phyloP scores from a whole-genome alignment of 2,113 vertebrate species.

The Poecilia latipinna region DNA sequence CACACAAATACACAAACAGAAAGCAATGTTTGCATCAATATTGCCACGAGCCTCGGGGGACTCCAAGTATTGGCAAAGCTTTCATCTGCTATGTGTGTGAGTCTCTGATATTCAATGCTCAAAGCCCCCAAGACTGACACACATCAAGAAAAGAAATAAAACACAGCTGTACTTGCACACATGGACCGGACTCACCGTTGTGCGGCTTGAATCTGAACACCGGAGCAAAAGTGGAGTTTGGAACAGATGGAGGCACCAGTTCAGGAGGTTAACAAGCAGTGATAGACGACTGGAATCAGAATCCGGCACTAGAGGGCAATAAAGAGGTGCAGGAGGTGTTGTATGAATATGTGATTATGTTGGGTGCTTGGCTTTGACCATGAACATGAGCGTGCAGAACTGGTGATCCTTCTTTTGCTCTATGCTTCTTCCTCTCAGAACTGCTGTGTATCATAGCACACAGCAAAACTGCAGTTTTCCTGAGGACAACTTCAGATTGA shows the following conservation, averaged over 20 bases:
- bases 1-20: constrained; percentile 45
- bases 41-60: constrained; percentile 69
- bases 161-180: constrained; percentile 1
- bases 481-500: neutral
- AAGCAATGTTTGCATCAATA: constrained; percentile 71
- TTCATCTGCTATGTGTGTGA: constrained; percentile 72
- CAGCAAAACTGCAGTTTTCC: neutral
- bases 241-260: constrained; percentile 27
- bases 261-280: constrained; percentile 47
- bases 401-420: neutral
- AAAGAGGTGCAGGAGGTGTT: constrained; percentile 47
- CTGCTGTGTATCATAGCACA: neutral
- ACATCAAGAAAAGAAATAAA: constrained; percentile 12
- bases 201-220: constrained; percentile 14
- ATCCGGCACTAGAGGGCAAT: constrained; percentile 78
- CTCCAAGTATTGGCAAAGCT: constrained; percentile 70
- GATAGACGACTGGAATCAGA: constrained; percentile 36
- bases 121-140: constrained; percentile 5
- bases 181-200: constrained; percentile 1
- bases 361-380: constrained; percentile 22
- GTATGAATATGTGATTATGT: constrained; percentile 15
- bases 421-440: neutral
- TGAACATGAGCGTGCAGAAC: constrained; percentile 17
- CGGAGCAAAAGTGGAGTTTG: neutral
- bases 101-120: constrained; percentile 56